A percentile compares a stretch with the other conserved stretches of the same genome.
These are phyloP conservation scores for Muscicapa striata DNA, from an alignment of 2,797 vertebrate genomes.

Conservation along the genomic window DNA sequence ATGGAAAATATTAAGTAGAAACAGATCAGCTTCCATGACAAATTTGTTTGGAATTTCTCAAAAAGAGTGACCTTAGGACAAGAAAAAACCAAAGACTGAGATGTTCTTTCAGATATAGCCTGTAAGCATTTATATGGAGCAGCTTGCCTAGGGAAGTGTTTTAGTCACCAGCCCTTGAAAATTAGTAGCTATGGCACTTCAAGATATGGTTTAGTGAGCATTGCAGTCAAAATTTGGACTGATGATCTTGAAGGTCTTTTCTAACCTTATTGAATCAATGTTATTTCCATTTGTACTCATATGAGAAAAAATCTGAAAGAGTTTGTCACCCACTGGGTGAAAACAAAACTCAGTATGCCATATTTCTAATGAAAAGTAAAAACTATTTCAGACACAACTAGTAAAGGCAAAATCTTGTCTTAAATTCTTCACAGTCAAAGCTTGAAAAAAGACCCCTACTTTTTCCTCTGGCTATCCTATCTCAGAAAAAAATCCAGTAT, in stretches of 20 bases:
- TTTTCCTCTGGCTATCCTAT: neutral
- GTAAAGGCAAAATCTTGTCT: neutral
- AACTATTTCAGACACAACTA: neutral
- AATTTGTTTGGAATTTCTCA: neutral
- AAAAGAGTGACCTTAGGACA: neutral
- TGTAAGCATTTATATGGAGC: neutral
- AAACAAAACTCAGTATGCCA: neutral
- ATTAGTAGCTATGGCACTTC: too few relatives aligned
- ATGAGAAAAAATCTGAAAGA: neutral
- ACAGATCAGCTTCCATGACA: neutral
- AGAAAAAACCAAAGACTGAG: rapidly evolving
- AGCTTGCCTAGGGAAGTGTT: neutral
- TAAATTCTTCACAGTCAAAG: neutral
- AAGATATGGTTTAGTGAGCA: neutral
- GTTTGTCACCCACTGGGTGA: neutral
- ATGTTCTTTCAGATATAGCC: neutral
- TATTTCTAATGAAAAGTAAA: neutral
- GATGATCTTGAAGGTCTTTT: neutral
- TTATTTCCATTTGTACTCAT: neutral
- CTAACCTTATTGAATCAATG: neutral
- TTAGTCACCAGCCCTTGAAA: neutral
- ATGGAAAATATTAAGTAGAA: neutral
- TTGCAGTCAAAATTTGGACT: neutral
- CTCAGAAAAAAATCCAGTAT: neutral
- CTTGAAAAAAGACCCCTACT: neutral